Evolutionary conservation across 1,140 invertebrate species (phyloP).

Genomic region (Cotesia typhae): DNA sequence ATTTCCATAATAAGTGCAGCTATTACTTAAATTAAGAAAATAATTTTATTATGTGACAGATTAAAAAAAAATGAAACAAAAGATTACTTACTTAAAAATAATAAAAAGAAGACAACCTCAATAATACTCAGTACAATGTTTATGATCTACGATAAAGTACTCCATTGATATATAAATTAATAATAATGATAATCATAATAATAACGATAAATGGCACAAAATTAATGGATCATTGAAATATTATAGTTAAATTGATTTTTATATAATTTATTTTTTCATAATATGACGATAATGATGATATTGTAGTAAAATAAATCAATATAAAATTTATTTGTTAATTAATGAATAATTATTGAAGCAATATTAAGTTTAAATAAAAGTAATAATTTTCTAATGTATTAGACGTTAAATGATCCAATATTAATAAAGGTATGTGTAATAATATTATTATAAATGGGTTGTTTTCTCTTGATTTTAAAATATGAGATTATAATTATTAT

Average conservation of each 20-base stretch:
- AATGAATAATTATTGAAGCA: slow-evolving; percentile 31
- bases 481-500: slow-evolving; percentile 26
- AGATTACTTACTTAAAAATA: slow-evolving; percentile 13
- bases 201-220: background rate
- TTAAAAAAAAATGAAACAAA: slow-evolving; percentile 15
- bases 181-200: background rate
- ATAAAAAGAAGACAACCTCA: slow-evolving; percentile 20
- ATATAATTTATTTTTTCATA: background rate
- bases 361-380: slow-evolving; percentile 29
- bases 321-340: slow-evolving; percentile 17
- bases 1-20: slow-evolving; percentile 22
- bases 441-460: slow-evolving; percentile 33
- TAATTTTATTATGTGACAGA: background rate
- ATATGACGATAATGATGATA: slow-evolving; percentile 8
- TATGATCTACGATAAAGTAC: background rate
- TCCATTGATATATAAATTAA: background rate
- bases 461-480: slow-evolving; percentile 44
- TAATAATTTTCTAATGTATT: slow-evolving; percentile 1
- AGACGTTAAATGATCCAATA: background rate
- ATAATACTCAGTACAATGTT: slow-evolving; percentile 6
- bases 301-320: slow-evolving; percentile 5
- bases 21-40: slow-evolving; percentile 29
- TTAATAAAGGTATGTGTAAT: slow-evolving; percentile 23
- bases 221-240: slow-evolving; percentile 4
- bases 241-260: background rate